Base-by-base conservation (phyloP, 2,888 invertebrate species). In the Amitus sp. region DNA sequence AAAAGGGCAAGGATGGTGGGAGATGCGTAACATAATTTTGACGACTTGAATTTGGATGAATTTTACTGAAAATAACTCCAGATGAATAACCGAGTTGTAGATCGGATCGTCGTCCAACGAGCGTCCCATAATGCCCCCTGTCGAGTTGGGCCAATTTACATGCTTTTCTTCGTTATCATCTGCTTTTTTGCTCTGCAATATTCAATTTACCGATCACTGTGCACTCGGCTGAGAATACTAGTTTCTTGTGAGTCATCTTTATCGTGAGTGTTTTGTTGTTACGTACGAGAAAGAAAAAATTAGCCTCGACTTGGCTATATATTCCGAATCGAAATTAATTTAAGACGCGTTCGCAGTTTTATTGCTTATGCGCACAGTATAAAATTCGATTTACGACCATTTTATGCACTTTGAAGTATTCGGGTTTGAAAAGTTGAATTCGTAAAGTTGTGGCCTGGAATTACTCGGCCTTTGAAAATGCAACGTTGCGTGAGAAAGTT, bases 11-110 rank as follows among this genome's bases (percentile, higher is more conserved):
- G 57, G 30, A 47, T 59, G 43, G 50, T 23, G 30, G 52, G 47
- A 52, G 63, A 52, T 66, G 62, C 59, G 67, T 64, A 72, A 68
- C 63, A 68, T 69, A 66, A 71, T 70, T 71, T 73, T 71, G 69
- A 69, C 67, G 67, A 70, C 65, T 59, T 60, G 62, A 71, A 72
- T 73, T 72, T 71, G 69, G 67, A 70, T 69, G 71, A 63, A 62
- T 72, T 72, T 71, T 67, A 62, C 66, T 63, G 63, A 69, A 71
- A 71, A 68, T 50, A 64, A 70, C 64, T 70, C 68, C 70, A 69
- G 71, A 69, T 59, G 74, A 71, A 74, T 74, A 73, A 73, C 62
- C 69, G 71, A 74, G 37, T 37, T 15, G 73, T 73, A 71, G 73
- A 72, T 73, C 70, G 68, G 63, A 69, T 70, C 68, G 72, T 67